Evolutionary conservation across 2,113 vertebrate species (phyloP), one percentile per base, ranked within the genome.

Genomic region (Corydoras maculifer): DNA sequence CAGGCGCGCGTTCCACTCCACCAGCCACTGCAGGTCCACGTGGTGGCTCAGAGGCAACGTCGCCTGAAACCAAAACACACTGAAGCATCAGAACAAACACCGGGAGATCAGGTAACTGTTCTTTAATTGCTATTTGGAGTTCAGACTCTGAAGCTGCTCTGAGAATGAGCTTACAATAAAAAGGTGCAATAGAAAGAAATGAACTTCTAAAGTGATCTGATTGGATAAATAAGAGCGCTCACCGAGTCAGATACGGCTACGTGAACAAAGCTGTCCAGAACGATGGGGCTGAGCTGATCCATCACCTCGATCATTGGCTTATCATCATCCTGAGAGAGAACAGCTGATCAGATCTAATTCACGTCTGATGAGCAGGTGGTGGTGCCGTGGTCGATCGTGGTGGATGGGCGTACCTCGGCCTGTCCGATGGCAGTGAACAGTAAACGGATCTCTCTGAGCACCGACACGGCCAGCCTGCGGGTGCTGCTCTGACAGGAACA

Each of bases 281-380:
- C 93, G 65, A 93, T 91, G 75, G 95, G 94, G 87, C 95, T 98
- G 74, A 99, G 82, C 25, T 98, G 96, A 87, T 99, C 96, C 97
- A 99, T 93, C 78, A 98, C 91, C 84, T 99, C 97, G 67, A 99
- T 96, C 95, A 99, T 95, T 25, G 95, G 96, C 77, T 93, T 96
- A 87, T 99, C 97, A 64, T 98, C 97, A 14, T 98, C 96, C 96
- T 99, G 85, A 3, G 75, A 12, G 65, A n/a, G 58, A 53, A 35
- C 18, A 25, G 18, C 18, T 25, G 18, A 25, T 25, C 18, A 25
- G 18, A 25, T 25, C 18, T 25, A 2, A 25, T 1, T 25, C 18
- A 25, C 18, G 18, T n/a, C n/a, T 25, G 18, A 25, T 25, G 18
- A 25, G 18, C 18, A 25, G 18, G 18, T 25, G 18, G 18, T 25